Base-by-base conservation (phyloP, 2,888 invertebrate species). In the Venusia cambrica region DNA sequence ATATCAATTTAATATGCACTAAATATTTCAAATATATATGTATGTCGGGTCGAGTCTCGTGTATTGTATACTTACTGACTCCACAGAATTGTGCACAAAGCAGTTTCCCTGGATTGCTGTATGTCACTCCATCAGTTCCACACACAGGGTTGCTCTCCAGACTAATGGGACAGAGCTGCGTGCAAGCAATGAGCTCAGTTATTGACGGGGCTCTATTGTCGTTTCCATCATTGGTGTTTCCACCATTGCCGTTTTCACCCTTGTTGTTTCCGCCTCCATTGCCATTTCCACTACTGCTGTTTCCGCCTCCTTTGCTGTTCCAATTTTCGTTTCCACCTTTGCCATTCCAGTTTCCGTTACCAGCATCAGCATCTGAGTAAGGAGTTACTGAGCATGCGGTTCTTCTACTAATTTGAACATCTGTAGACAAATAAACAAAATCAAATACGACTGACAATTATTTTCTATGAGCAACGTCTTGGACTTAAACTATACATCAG, bases 21-120 rank as follows among this genome's bases (percentile, higher is more conserved):
- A n/a, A n/a, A n/a, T n/a, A n/a, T n/a, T n/a, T n/a, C n/a, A n/a
- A n/a, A n/a, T n/a, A n/a, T n/a, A n/a, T n/a, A n/a, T n/a, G n/a
- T n/a, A n/a, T n/a, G n/a, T n/a, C n/a, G n/a, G n/a, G n/a, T n/a
- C n/a, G n/a, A n/a, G n/a, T n/a, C n/a, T n/a, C n/a, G n/a, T n/a
- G n/a, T n/a, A n/a, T n/a, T n/a, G n/a, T n/a, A 11, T 27, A 27
- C 70, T 57, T 40, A 71, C 71, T 51, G 10, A 62, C 41, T 21
- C 68, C 69, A 43, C 72, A 72, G 31, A 50, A 54, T 11, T 58
- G 56, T 3, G 66, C 62, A 25, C 72, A 72, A 10, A 46, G 36
- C 33, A 71, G 49, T 27, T 57, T 56, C 4, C 61, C 65, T 1
- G 62, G 56, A 45, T 71, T 71, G 34, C 54, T 50, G 43, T 70